Evolutionary conservation across 1,140 invertebrate genomes (phyloP).

Genomic region (Monomorium pharaonis): DNA sequence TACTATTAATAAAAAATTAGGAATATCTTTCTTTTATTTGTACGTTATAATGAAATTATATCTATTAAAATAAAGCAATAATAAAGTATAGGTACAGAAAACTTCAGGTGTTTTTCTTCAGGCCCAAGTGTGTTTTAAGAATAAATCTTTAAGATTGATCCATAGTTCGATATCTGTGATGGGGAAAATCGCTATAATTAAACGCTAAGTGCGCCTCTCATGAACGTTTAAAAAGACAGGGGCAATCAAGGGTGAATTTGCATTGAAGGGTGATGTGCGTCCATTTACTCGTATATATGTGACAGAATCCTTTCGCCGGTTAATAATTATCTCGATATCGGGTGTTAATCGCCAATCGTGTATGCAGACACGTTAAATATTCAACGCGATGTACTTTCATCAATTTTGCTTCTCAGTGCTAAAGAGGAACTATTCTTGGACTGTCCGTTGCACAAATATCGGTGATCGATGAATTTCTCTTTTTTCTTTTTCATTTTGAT

Average conservation of each 20-base stretch:
- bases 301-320: constrained; percentile 50
- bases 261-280: not conserved
- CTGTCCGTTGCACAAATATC: not conserved
- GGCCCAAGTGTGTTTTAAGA: not conserved
- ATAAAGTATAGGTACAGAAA: not conserved
- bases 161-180: constrained; percentile 12
- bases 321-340: constrained; percentile 48
- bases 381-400: constrained; percentile 45
- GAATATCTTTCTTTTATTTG: not conserved
- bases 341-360: constrained; percentile 26
- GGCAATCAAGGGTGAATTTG: constrained; percentile 37
- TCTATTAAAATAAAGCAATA: not conserved
- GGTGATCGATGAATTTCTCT: not conserved
- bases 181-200: constrained; percentile 40
- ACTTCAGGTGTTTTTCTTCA: not conserved
- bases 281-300: constrained; percentile 29
- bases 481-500: not conserved
- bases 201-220: constrained; percentile 23
- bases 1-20: not conserved
- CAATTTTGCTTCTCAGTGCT: constrained; percentile 65
- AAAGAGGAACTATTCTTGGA: constrained; percentile 59
- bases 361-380: constrained; percentile 49
- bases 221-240: constrained; percentile 21
- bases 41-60: not conserved
- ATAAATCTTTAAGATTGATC: constrained; percentile 26